Conservation (phyloP, 1,140 invertebrate genomes). For the Pseudomyrmex gracilis region DNA sequence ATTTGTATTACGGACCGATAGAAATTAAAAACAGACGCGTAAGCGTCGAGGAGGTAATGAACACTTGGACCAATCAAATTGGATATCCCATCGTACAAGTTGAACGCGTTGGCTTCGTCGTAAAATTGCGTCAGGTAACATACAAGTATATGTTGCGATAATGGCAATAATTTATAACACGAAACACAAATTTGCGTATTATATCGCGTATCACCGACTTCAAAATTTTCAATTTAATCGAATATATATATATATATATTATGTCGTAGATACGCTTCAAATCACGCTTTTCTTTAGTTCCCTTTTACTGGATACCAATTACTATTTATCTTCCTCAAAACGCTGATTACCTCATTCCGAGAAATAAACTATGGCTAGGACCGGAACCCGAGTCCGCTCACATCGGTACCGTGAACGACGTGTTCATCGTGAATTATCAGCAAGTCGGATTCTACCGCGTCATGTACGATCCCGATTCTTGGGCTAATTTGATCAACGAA, state of each 20-base stretch:
- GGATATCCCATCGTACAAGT: slow-evolving; percentile 91
- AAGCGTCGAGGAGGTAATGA: slow-evolving; percentile 83
- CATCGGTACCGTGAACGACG: slow-evolving; percentile 77
- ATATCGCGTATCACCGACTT: too few relatives aligned
- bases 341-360: slow-evolving; percentile 47
- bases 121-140: slow-evolving; percentile 84
- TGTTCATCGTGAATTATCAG: slow-evolving; percentile 88
- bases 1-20: slow-evolving; percentile 70
- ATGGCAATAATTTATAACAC: too few relatives aligned
- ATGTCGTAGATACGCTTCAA: not conserved
- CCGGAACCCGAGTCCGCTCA: slow-evolving; percentile 66
- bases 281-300: too few relatives aligned
- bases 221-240: not conserved
- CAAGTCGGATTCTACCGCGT: slow-evolving; percentile 89
- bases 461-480: slow-evolving; percentile 85
- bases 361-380: slow-evolving; percentile 78
- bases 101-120: slow-evolving; percentile 70
- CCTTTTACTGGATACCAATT: slow-evolving; percentile 73
- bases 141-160: not conserved
- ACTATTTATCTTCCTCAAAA: slow-evolving; percentile 50
- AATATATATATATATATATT: not conserved
- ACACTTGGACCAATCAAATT: slow-evolving; percentile 89
- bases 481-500: slow-evolving; percentile 78
- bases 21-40: slow-evolving; percentile 1
- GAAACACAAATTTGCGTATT: too few relatives aligned